phyloP scores from a whole-genome alignment of 2,888 invertebrate species.

The Hartigia nigra region DNA sequence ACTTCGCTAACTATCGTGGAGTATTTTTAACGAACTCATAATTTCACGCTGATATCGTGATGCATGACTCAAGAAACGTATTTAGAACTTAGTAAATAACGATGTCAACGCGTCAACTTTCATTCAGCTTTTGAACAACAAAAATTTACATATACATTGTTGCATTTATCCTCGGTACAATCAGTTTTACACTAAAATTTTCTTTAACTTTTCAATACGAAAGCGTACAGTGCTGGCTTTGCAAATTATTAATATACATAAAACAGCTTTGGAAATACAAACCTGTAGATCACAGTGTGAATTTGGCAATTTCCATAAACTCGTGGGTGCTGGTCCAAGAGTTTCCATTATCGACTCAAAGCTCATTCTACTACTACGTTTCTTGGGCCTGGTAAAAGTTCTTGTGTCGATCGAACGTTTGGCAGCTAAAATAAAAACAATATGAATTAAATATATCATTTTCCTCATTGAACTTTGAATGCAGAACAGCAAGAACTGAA shows the following conservation, averaged over 20 bases:
- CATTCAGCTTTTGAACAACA: neutral
- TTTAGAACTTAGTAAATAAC: neutral
- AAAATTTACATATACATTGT: neutral
- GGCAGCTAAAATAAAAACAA: constrained; percentile 32
- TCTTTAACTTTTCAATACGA: neutral
- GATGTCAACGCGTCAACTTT: neutral
- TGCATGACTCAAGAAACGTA: neutral
- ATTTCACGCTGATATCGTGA: neutral
- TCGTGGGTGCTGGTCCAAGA: constrained; percentile 28
- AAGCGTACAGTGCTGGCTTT: neutral
- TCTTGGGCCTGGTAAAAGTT: constrained; percentile 78
- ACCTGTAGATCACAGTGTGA: neutral
- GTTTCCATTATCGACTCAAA: constrained; percentile 66
- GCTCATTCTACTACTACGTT: constrained; percentile 70
- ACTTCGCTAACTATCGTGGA: neutral
- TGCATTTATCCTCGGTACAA: neutral
- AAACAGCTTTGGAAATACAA: neutral
- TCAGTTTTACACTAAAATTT: neutral
- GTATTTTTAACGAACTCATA: neutral
- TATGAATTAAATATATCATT: neutral
- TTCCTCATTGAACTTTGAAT: neutral
- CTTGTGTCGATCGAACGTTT: constrained; percentile 71
- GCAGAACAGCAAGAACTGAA: neutral
- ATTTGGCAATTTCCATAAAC: constrained; percentile 8
- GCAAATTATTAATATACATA: neutral